These are phyloP conservation scores for Chrysemys picta DNA, from an alignment of 2,113 vertebrate species.

Conservation along the genomic window DNA sequence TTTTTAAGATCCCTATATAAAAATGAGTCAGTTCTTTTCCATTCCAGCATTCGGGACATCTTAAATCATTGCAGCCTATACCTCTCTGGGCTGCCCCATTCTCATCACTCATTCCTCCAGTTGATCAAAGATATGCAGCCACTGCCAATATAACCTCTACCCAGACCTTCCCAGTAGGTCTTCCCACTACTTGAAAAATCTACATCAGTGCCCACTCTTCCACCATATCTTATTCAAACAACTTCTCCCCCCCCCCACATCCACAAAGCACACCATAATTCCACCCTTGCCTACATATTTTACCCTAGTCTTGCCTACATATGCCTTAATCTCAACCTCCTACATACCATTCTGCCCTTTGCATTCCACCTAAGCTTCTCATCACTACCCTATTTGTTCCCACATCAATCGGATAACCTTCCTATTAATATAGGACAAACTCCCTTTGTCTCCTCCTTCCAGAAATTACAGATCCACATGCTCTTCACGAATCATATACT, in stretches of 20 bases:
- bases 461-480: not conserved
- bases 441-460: not conserved
- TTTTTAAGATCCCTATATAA: not conserved
- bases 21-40: not conserved
- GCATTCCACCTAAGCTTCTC: not conserved
- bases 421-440: not conserved
- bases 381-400: not conserved
- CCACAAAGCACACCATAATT: not conserved
- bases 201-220: not conserved
- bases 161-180: not conserved
- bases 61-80: not conserved
- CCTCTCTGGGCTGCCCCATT: not conserved
- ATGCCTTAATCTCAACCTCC: not conserved
- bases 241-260: no score
- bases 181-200: not conserved
- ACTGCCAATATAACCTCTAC: not conserved
- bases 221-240: not conserved
- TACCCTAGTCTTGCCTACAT: fast-evolving
- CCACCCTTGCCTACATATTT: not conserved
- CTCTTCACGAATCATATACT: fast-evolving
- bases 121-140: not conserved
- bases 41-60: not conserved
- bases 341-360: not conserved
- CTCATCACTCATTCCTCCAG: not conserved
- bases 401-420: not conserved